Conservation (phyloP, 2,113 vertebrate species). For the Bombycilla garrulus region DNA sequence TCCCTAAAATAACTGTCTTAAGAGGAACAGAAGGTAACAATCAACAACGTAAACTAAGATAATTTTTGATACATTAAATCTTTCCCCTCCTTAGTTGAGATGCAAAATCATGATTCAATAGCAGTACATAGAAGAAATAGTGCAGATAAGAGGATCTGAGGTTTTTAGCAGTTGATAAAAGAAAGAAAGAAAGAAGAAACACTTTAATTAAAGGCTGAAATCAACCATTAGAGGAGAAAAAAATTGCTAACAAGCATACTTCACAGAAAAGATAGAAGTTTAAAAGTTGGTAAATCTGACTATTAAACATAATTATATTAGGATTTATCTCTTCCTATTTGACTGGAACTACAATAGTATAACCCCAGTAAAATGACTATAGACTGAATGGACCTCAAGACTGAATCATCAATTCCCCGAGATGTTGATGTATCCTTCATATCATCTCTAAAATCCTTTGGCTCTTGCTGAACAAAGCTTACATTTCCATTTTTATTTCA, state of each 20-base stretch:
- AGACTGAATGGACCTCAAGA: neutral
- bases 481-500: conserved; percentile 21
- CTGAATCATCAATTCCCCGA: neutral
- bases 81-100: neutral
- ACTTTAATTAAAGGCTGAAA: neutral
- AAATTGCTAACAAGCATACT: neutral
- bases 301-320: neutral
- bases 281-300: neutral
- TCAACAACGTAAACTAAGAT: neutral
- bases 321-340: neutral
- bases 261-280: neutral
- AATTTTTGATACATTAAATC: neutral
- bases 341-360: neutral
- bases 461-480: neutral
- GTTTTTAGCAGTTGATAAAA: neutral
- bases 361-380: neutral
- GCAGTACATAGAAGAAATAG: neutral
- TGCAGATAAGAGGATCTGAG: neutral
- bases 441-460: neutral
- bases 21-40: neutral
- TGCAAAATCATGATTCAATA: neutral
- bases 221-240: neutral
- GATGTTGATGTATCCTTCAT: neutral
- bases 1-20: neutral
- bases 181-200: neutral